Conservation (phyloP, 2,113 vertebrate species). For the Tyto alba region DNA sequence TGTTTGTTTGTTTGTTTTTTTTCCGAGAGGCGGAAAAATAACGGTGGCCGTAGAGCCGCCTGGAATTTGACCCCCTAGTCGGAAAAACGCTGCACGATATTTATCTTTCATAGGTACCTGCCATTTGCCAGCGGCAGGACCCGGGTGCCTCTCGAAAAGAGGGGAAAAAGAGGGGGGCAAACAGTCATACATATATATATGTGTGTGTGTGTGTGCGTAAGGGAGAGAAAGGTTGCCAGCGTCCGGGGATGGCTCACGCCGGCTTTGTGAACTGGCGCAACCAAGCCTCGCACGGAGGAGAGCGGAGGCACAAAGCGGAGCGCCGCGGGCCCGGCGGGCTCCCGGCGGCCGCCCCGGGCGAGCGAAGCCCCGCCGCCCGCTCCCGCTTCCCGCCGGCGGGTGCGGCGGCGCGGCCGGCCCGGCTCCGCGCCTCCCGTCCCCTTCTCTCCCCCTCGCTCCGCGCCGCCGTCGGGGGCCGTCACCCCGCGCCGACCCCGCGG, state of each 20-base stretch:
- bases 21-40: conserved; percentile 13
- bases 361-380: background rate
- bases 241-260: background rate
- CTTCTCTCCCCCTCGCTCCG: conserved; percentile 31
- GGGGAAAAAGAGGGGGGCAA: background rate
- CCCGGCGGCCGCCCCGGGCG: too few relatives aligned
- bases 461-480: conserved; percentile 89
- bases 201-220: background rate
- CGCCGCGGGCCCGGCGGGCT: too few relatives aligned
- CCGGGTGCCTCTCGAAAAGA: background rate
- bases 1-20: background rate
- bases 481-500: conserved; percentile 88
- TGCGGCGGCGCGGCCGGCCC: too few relatives aligned
- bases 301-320: background rate
- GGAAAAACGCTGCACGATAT: conserved; percentile 40
- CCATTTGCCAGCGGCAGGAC: conserved; percentile 48
- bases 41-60: background rate
- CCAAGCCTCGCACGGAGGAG: background rate
- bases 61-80: conserved; percentile 54
- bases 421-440: conserved; percentile 8
- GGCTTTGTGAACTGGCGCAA: background rate
- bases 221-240: background rate
- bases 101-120: conserved; percentile 60
- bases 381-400: too few relatives aligned
- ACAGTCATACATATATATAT: too few relatives aligned